These are phyloP conservation scores for Heliconius himera DNA, from an alignment of 1,140 invertebrate species.

Conservation along the genomic window DNA sequence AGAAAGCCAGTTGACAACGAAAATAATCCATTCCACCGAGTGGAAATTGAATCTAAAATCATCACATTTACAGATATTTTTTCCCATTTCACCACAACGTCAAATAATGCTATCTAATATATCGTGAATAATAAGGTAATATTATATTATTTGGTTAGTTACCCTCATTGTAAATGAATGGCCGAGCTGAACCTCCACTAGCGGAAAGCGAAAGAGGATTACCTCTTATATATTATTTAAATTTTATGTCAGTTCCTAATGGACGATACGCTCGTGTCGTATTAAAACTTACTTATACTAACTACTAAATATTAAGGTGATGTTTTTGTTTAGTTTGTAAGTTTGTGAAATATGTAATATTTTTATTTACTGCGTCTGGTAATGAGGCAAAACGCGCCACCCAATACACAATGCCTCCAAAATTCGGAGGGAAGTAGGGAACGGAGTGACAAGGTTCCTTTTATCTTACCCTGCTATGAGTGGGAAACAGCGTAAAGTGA, in stretches of 20 bases:
- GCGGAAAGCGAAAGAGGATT: conserved; percentile 10
- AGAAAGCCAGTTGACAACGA: no score
- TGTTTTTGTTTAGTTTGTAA: background rate
- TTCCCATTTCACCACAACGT: no score
- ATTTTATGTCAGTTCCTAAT: background rate
- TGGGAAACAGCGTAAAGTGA: no score
- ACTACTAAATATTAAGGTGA: background rate
- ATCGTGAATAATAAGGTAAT: conserved; percentile 18
- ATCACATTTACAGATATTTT: no score
- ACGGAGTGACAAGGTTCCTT: no score
- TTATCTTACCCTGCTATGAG: no score
- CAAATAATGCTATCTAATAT: conserved; percentile 4
- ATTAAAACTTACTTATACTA: background rate
- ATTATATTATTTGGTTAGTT: conserved; percentile 21
- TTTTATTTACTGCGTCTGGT: no score
- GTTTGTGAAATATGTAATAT: background rate
- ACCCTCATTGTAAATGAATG: conserved; percentile 26
- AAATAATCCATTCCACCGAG: no score
- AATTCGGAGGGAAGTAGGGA: no score
- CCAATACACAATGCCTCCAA: no score
- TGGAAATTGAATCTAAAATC: no score
- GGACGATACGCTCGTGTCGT: background rate
- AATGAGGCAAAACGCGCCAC: no score
- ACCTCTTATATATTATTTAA: conserved; percentile 12
- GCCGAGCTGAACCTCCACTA: background rate